Evolutionary conservation across 1,140 invertebrate genomes (phyloP), one percentile per base, ranked within the genome.

Genomic region (Watersipora subatra): DNA sequence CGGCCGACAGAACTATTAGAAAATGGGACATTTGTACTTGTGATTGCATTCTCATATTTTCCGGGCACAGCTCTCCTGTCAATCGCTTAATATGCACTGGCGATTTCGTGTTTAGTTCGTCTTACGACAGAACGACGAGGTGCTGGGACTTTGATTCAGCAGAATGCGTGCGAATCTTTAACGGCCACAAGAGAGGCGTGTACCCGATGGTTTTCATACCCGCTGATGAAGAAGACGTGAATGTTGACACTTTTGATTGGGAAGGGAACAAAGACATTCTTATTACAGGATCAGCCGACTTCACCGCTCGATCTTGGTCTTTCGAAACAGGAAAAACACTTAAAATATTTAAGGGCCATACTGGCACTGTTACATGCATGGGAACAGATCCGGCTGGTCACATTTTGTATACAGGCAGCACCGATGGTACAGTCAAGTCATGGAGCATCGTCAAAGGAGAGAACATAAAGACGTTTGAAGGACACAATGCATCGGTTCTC

Each of bases 1-100:
- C 80, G 58, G 81, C 83, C 2, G 84, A 85, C 72, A 76, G 78
- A 64, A 83, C 83, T 12, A 73, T 85, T 29, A 72, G 82, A 61
- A 84, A 85, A 72, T 85, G 84, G 84, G 80, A 83, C 69, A 82
- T 84, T 30, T 78, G 77, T 62, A 79, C 77, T 28, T 83, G 79
- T 62, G 78, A 83, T 65, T 84, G 83, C 66, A 64, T 84, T 19
- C 72, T 76, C 25, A 74, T 82, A 2, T 79, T 81, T 66, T 69
- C 69, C 7, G 83, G 83, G 28, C 84, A 84, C 71, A 76, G 69
- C 2, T 78, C 80, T 3, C 75, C 83, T 1, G 77, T 85, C 2
- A 82, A 81, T 65, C 75, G 83, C 15, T 74, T 84, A 57, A 78
- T 84, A n/a, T 82, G 80, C 62, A 83, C 80, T 0, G 82, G 81